Base-by-base conservation (phyloP, 2,888 invertebrate species). In the Drosophila birchii region DNA sequence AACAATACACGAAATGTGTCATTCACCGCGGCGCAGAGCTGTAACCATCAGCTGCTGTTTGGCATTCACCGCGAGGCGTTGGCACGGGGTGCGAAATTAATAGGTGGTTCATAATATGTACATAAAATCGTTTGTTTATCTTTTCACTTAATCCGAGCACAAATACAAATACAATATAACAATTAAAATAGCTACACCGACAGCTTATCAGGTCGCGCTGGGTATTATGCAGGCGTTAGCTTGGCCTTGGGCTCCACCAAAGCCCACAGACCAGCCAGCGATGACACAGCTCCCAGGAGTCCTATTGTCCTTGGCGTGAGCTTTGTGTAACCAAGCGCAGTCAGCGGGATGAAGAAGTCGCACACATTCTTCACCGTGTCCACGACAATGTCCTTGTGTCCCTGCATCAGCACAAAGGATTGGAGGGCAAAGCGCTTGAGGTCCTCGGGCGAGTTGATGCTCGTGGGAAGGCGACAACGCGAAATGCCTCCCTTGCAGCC, bases 331-430 rank as follows among this genome's bases (percentile, higher is more conserved):
- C 97, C 97, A 78, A 98, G 93, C 8, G 96, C 95, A 66, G 96
- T 95, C 74, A 98, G 92, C 0, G 98, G 98, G 90, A 98, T 96
- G 84, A 97, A 96, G 63, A 98, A 92, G 92, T 98, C 98, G 93
- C 97, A 97, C 11, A 94, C 93, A 93, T 98, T 98, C 92, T 97
- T 98, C 7, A 97, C 89, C 1, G 96, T 95, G 92, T 98, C 98
- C 76, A 97, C 94, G 66, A 96, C 94, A 12, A 98, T 93, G 91
- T 95, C 95, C 85, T 95, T 95, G 86, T 95, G 92, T 1, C 81
- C 86, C 56, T 91, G 76, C 29, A 92, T 29, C 16, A 90, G 44
- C 0, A 78, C 74, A 47, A 90, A 92, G 0, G 92, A 91, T 14
- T 90, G 81, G 45, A 92, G 55, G 0, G 80, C 85, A 51, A 90